phyloP scores from a whole-genome alignment of 2,113 vertebrate genomes.

The Tringa solitaria region DNA sequence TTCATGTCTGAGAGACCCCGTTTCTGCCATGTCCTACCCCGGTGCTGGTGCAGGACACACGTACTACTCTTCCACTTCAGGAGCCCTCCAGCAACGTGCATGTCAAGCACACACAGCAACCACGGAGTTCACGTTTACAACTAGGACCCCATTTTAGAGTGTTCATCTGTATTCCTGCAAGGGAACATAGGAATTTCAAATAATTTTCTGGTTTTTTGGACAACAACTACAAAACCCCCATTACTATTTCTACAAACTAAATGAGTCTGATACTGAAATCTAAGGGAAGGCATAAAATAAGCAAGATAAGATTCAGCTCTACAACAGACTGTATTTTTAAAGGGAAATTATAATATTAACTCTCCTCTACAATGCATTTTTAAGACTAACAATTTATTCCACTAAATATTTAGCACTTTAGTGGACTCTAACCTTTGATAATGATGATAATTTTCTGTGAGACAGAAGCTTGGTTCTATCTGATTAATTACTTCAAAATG shows the following conservation, averaged over 20 bases:
- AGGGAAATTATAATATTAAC: neutral
- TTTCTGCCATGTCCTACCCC: neutral
- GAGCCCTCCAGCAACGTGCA: neutral
- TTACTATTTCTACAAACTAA: neutral
- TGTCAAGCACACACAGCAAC: neutral
- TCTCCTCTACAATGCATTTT: neutral
- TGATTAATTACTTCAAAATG: neutral
- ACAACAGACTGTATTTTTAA: neutral
- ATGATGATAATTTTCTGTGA: neutral
- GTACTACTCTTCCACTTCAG: neutral
- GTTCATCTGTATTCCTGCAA: neutral
- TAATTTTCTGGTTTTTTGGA: neutral
- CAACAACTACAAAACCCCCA: neutral
- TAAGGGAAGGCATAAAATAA: neutral
- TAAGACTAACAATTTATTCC: neutral
- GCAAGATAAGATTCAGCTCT: neutral
- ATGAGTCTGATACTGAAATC: neutral
- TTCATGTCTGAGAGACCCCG: accelerated
- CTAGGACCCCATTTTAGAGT: neutral
- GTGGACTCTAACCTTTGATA: neutral
- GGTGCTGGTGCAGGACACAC: accelerated
- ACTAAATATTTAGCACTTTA: neutral
- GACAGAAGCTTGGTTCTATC: neutral
- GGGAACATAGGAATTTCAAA: neutral
- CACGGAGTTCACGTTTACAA: neutral